Evolutionary conservation across 2,888 invertebrate genomes (phyloP).

Genomic region (Aromia moschata): DNA sequence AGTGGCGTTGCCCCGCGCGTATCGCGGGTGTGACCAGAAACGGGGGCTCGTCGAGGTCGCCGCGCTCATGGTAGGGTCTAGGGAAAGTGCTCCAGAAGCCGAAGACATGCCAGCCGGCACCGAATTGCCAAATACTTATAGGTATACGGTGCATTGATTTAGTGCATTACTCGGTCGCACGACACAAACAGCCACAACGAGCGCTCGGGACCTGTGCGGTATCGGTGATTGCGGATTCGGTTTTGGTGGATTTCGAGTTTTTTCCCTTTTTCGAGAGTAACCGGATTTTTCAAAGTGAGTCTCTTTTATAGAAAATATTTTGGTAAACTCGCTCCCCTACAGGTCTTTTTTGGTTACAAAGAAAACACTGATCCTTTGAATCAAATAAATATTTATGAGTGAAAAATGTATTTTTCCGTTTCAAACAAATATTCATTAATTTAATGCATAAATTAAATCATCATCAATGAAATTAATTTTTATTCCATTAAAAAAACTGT

Average conservation of each 20-base stretch:
- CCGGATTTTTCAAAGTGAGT: no score
- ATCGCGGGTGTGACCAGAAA: slow-evolving; percentile 32
- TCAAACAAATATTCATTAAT: no score
- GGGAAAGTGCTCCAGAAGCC: slow-evolving; percentile 39
- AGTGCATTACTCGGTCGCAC: slow-evolving; percentile 14
- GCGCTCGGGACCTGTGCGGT: slow-evolving; percentile 8
- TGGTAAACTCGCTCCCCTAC: no score
- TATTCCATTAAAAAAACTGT: no score
- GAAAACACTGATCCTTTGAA: no score
- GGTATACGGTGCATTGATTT: slow-evolving; percentile 22
- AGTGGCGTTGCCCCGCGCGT: slow-evolving; percentile 27
- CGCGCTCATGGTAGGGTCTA: slow-evolving; percentile 32
- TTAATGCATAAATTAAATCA: no score
- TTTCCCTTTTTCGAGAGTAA: slow-evolving; percentile 1
- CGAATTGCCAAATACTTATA: slow-evolving; percentile 28
- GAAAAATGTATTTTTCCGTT: no score
- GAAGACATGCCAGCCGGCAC: slow-evolving; percentile 30
- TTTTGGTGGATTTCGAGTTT: not conserved
- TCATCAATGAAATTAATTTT: no score
- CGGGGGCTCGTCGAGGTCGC: slow-evolving; percentile 40
- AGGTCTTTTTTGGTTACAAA: no score
- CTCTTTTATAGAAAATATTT: no score
- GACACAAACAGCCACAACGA: slow-evolving; percentile 10
- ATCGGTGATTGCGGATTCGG: not conserved
- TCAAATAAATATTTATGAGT: no score